Evolutionary conservation across 2,888 invertebrate genomes (phyloP), one percentile per base, ranked within the genome.

Genomic region (Agrochola macilenta): DNA sequence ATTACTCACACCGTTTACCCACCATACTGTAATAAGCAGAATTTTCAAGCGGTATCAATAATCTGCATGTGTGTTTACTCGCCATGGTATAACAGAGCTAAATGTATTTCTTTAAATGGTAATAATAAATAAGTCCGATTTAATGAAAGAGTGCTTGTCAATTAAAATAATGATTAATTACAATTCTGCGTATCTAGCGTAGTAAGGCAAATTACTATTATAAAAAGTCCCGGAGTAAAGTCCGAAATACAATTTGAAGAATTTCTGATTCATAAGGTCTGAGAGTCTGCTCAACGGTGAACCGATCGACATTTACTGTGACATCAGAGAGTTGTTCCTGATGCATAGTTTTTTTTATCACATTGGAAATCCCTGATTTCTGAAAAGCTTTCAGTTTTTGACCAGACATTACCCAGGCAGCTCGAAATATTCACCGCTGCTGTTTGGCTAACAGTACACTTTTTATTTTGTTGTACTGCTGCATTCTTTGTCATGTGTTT

Each of bases 251-350:
- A 26, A 69, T 61, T 81, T 57, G 35, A 61, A 65, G 64, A 69
- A 83, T 43, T 66, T 69, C 49, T 83, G 81, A 83, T 58, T 81
- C 78, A 81, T 70, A 69, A 20, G 23, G n/a, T 35, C n/a, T 43
- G 54, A 26, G 54, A 26, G 23, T 23, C 52, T 58, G 60, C 4
- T 20, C 11, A 39, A 26, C 12, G 23, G 17, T 61, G 65, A 82
- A 54, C n/a, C 60, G 26, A 70, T 82, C 54, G 35, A 35, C 23
- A 49, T 39, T 52, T 57, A 43, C 35, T 43, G 8, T 57, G 5
- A 66, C 39, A 66, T 80, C 46, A 46, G 12, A 49, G 52, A 66
- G 9, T 61, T 35, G 30, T 57, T 58, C 17, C 23, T 39, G 43
- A 61, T 57, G 57, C 20, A 65, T n/a, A 39, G 14, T 58, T 52